Base-by-base conservation (phyloP, 1,140 invertebrate genomes). In the Laupala kohalensis region DNA sequence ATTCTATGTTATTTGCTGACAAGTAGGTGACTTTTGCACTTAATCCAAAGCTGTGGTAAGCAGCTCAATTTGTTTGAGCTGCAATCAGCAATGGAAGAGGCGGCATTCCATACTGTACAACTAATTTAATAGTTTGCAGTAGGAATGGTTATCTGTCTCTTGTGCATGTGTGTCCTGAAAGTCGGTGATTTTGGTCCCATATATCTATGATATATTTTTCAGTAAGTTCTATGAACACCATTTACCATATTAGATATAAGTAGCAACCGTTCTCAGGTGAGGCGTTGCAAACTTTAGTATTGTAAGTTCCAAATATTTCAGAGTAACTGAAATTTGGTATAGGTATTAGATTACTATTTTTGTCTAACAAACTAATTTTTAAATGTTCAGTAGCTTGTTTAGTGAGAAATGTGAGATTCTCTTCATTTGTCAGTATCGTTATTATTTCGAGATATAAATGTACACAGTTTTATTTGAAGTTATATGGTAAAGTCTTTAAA, bases 141-240 rank as follows among this genome's bases (percentile, higher is more conserved):
- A 53, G 19, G 37, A 19, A 19, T 9, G 4, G 37, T 53, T 19
- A 53, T 4, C 9, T 13, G 37, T 19, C 37, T 53, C 37, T 29
- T 68, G 19, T 26, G 13, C 67, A 68, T 12, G 23, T 23, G 27
- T n/a, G 15, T 68, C 28, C 71, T 67, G 71, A 72, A 72, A 88
- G 78, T 79, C 78, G 77, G 79, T 81, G 81, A 78, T 89, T 87
- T 91, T 88, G 88, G 88, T 91, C 90, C 90, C 90, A 92, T 93
- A 94, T 94, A 94, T 93, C 92, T 92, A 93, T 93, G 92, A 93
- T 94, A 93, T 94, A 93, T 92, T 88, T 87, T 85, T 83, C 82
- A 83, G 91, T 93, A 94, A 89, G 92, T 94, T 94, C 91, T 91
- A 91, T 94, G 91, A 94, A 94, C 92, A 85, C 37, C 37, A 53